Evolutionary conservation across 2,888 invertebrate genomes (phyloP), one percentile per base, ranked within the genome.

Genomic region (Platycnemis pennipes): DNA sequence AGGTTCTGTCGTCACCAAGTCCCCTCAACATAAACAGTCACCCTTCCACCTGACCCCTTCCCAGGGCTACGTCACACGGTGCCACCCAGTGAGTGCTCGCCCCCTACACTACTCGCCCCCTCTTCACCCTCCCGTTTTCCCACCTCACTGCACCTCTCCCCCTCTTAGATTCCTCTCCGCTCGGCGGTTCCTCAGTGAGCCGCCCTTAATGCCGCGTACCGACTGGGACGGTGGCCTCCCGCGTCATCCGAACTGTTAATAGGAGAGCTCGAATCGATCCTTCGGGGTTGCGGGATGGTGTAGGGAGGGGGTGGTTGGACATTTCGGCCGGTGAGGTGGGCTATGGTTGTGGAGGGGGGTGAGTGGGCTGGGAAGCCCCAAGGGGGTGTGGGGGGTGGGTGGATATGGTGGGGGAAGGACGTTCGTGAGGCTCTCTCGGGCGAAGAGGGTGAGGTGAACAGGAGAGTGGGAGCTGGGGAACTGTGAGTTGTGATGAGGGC

Each of bases 171-270:
- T 63, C 7, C 8, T 11, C 77, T 0, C 37, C 37, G 22, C 77
- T 13, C 77, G 49, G 49, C 46, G 46, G 42, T 56, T 89, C 56
- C n/a, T 87, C 87, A 5, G n/a, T n/a, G 45, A 45, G 11, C 87
- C 7, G n/a, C 45, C 19, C 37, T 26, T 87, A 87, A 87, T 89
- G 89, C 89, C 89, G 53, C 46, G 89, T 56, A 89, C 89, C 42
- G 89, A 56, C 89, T 89, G 89, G 89, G 89, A 89, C 89, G 89
- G 89, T 42, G 89, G 89, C 37, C 56, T 42, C 53, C 56, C 89
- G 89, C 89, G 89, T 89, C 89, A 89, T 89, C 89, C 89, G 53
- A 89, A 89, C 89, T 56, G 89, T 89, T 89, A 89, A 89, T 89
- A 89, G 89, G 53, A 89, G 89, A 63, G 89, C 56, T 26, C 42